Conservation (phyloP, 2,113 vertebrate genomes). For the Barnardius zonarius region DNA sequence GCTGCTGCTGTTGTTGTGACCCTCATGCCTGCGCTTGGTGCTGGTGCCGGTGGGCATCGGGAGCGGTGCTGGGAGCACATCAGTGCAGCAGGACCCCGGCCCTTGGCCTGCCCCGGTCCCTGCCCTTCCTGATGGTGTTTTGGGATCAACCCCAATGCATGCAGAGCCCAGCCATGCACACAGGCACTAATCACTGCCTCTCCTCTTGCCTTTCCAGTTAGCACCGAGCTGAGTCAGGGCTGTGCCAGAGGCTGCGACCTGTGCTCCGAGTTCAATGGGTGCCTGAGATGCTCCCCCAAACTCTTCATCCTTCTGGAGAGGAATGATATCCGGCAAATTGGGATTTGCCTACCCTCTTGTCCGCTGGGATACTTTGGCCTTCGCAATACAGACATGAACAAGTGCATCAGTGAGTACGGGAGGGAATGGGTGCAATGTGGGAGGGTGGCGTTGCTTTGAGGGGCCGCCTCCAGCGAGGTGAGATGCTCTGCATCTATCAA, state of each 20-base stretch:
- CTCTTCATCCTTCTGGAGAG: slow-evolving; percentile 98
- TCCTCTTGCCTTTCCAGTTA: slow-evolving; percentile 77
- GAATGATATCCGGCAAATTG: slow-evolving; percentile 93
- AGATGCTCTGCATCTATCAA: not conserved
- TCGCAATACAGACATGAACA: slow-evolving; percentile 95
- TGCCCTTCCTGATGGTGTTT: not conserved
- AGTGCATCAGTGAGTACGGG: slow-evolving; percentile 91
- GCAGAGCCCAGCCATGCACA: accelerated
- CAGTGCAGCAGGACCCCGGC: not conserved
- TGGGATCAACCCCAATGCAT: not conserved
- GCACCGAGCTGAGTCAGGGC: slow-evolving; percentile 86
- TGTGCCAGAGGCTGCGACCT: slow-evolving; percentile 94
- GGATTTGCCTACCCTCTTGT: slow-evolving; percentile 93
- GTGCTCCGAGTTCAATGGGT: slow-evolving; percentile 97
- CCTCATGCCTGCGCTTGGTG: accelerated
- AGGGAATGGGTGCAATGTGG: accelerated
- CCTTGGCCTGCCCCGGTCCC: accelerated
- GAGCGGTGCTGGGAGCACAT: accelerated
- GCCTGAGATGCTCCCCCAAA: slow-evolving; percentile 92
- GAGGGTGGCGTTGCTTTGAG: not conserved
- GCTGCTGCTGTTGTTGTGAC: accelerated
- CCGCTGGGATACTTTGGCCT: slow-evolving; percentile 93
- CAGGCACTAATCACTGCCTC: not conserved
- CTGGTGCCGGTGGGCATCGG: accelerated
- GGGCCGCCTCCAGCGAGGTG: not conserved